Evolutionary conservation across 2,888 invertebrate genomes (phyloP).

Genomic region (Sarcophaga caerulescens): DNA sequence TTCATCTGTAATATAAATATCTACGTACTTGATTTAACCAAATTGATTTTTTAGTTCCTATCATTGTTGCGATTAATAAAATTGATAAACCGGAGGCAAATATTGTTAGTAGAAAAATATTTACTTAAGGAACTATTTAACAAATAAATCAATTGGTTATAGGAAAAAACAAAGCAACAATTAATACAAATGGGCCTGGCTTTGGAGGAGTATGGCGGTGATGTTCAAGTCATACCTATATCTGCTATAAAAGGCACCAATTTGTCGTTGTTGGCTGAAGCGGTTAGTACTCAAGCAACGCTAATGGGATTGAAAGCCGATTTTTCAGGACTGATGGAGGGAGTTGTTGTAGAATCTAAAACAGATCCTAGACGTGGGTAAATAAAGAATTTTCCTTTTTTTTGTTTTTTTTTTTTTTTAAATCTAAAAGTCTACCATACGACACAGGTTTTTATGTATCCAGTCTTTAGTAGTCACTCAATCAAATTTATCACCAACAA

Average conservation of each 20-base stretch:
- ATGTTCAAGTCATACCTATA: slow-evolving; percentile 93
- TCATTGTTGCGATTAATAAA: slow-evolving; percentile 99
- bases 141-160: slow-evolving; percentile 28
- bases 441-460: too few relatives aligned
- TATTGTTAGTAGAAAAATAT: slow-evolving; percentile 85
- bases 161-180: slow-evolving; percentile 89
- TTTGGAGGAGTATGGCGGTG: slow-evolving; percentile 94
- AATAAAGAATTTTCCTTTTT: slow-evolving; percentile 21
- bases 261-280: slow-evolving; percentile 90
- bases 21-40: neutral
- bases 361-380: slow-evolving; percentile 86
- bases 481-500: too few relatives aligned
- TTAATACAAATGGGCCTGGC: slow-evolving; percentile 90
- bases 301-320: slow-evolving; percentile 93
- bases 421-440: too few relatives aligned
- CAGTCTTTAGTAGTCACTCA: too few relatives aligned
- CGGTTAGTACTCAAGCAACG: slow-evolving; percentile 91
- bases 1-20: neutral
- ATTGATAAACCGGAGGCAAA: slow-evolving; percentile 96
- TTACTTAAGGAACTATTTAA: neutral
- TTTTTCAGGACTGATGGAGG: slow-evolving; percentile 92
- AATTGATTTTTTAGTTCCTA: slow-evolving; percentile 87
- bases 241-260: slow-evolving; percentile 94
- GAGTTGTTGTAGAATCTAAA: slow-evolving; percentile 93
- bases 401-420: neutral